Conservation (phyloP, 2,888 invertebrate species). For the Xanthorhoe spadicearia region DNA sequence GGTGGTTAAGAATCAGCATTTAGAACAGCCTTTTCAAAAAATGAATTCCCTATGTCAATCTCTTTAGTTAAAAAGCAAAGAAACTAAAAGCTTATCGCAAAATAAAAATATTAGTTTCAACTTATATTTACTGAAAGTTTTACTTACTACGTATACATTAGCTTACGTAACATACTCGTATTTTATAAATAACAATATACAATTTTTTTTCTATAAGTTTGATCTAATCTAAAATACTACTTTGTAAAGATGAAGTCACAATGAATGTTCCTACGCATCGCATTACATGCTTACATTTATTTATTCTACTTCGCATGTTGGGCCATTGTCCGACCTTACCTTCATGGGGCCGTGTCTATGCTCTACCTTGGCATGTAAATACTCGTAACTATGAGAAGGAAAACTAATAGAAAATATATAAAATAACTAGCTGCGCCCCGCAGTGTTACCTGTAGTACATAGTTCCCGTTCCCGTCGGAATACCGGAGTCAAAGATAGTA, state of each 20-base stretch:
- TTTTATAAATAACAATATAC: too few relatives aligned
- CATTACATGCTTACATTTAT: neutral
- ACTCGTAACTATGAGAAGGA: conserved; percentile 29
- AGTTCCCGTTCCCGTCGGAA: too few relatives aligned
- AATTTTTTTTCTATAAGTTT: neutral
- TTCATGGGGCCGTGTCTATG: conserved; percentile 28
- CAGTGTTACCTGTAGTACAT: too few relatives aligned
- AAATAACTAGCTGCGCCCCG: too few relatives aligned
- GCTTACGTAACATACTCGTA: too few relatives aligned
- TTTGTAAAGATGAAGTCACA: conserved; percentile 14
- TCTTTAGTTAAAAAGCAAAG: neutral
- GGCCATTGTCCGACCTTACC: conserved; percentile 31
- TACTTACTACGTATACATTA: neutral
- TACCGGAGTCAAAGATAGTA: too few relatives aligned
- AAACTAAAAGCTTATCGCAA: neutral
- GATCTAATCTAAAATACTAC: neutral
- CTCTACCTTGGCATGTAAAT: conserved; percentile 34
- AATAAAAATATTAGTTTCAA: too few relatives aligned
- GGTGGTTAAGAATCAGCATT: neutral
- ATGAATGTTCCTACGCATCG: too few relatives aligned
- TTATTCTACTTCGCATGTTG: conserved; percentile 26
- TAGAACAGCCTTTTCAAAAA: neutral
- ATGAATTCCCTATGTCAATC: neutral
- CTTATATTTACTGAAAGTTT: neutral
- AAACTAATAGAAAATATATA: conserved; percentile 30